Base-by-base conservation (phyloP, 1,140 invertebrate genomes). In the Drosophila orena region DNA sequence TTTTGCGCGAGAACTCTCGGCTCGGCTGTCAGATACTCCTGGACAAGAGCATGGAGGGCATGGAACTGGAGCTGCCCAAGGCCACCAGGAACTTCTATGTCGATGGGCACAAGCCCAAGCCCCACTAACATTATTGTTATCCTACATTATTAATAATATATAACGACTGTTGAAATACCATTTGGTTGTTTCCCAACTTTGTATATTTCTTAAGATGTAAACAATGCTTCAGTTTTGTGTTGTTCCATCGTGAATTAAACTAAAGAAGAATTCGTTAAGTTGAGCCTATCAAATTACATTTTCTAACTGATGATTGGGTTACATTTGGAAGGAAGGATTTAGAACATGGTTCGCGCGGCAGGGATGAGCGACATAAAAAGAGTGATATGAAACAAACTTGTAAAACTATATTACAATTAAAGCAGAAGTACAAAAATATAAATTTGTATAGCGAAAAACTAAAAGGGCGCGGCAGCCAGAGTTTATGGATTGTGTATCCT, bases 31-130 rank as follows among this genome's bases (percentile, higher is more conserved):
- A 99, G 94, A 99, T 99, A 83, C 95, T 96, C 65, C 93, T 99
- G 38, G 97, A 94, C 0, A 98, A 98, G 93, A 97, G 98, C 66
- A 93, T 99, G 71, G 97, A 99, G 74, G 98, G 98, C 3, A 95
- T 99, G 59, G 96, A 96, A 93, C 77, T 99, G 35, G 94, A 95
- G 85, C 93, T 99, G 72, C 98, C 98, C 17, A 94, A 95, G 92
- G 97, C 97, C 24, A 99, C 98, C 5, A 95, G 98, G 74, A 99
- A 99, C 92, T 99, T 99, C 93, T 99, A 99, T 94, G 98, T 99
- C 14, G 98, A 99, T 93, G 98, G 98, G 30, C 98, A 99, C 85
- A 97, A 96, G 85, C 98, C 98, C 17, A 95, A 97, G 73, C 96
- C 97, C 37, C 98, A 99, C 93, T 99, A 81, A 58, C 15, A 47